Conservation (phyloP, 92 coral and sea anemone species). For the Muricea muricata region DNA sequence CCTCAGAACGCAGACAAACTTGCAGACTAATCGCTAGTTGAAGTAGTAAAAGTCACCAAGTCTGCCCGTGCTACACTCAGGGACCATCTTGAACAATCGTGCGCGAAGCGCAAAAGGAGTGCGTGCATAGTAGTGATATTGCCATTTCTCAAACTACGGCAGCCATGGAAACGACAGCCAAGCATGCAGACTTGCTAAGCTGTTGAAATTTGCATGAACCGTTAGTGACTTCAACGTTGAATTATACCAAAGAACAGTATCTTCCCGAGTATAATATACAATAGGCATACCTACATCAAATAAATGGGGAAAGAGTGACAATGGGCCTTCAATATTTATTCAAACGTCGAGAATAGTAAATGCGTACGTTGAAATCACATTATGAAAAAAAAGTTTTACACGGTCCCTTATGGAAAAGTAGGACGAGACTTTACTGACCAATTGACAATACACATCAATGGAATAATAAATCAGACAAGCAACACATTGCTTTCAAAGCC, state of each 20-base stretch:
- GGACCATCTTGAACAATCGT: no score
- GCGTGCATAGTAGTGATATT: no score
- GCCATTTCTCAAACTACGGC: background rate
- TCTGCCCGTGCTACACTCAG: no score
- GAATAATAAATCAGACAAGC: constrained; percentile 59
- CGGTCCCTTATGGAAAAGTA: background rate
- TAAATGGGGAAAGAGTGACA: background rate
- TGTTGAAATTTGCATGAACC: background rate
- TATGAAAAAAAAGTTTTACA: background rate
- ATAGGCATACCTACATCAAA: no score
- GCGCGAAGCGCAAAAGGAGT: no score
- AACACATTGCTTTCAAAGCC: constrained; percentile 65
- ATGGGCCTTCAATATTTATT: background rate
- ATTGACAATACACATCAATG: constrained; percentile 45
- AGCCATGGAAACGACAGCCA: background rate
- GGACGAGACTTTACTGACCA: background rate
- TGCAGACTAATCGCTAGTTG: no score
- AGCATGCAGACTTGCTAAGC: background rate
- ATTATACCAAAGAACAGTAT: background rate
- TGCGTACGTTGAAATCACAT: background rate
- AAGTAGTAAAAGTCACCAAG: no score
- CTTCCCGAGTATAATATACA: background rate
- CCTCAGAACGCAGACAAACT: no score
- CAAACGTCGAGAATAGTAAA: background rate
- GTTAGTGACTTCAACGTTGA: background rate